A percentile compares a stretch with the other conserved stretches of the same genome.
phyloP scores from a whole-genome alignment of 2,113 vertebrate species.

The Catharus bicknelli region DNA sequence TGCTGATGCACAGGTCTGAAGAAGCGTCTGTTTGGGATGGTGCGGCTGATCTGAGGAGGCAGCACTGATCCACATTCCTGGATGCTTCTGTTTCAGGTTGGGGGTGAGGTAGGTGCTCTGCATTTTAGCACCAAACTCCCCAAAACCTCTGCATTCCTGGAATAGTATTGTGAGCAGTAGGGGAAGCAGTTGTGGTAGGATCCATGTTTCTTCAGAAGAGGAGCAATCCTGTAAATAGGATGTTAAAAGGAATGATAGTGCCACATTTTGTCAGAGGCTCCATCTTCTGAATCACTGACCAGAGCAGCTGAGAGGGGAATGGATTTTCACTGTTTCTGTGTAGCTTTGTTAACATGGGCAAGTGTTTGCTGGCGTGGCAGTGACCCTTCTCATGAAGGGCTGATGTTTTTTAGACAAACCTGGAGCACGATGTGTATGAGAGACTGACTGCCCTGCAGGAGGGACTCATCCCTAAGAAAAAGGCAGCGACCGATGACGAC shows the following conservation, averaged over 20 bases:
- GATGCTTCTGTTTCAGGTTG: conserved; percentile 71
- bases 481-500: conserved; percentile 90
- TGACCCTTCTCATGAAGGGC: conserved; percentile 24
- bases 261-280: conserved; percentile 30
- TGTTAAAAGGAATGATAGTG: not conserved
- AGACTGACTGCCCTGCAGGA: conserved; percentile 93
- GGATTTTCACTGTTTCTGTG: not conserved
- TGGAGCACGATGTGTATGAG: conserved; percentile 96
- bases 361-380: not conserved
- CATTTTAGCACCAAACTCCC: conserved; percentile 72
- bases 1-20: conserved; percentile 69
- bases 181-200: conserved; percentile 40
- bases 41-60: conserved; percentile 71
- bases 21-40: conserved; percentile 70
- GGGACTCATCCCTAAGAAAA: conserved; percentile 97
- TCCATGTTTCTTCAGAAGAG: conserved; percentile 43
- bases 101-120: conserved; percentile 72
- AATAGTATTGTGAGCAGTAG: conserved; percentile 52
- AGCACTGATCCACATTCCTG: conserved; percentile 72
- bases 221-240: conserved; percentile 25
- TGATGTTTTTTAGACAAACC: conserved; percentile 82
- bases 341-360: not conserved
- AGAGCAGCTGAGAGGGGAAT: conserved; percentile 49
- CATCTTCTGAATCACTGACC: conserved; percentile 41
- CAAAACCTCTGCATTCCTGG: conserved; percentile 69